Base-by-base conservation (phyloP, 2,113 vertebrate species). In the Barbus barbus region DNA sequence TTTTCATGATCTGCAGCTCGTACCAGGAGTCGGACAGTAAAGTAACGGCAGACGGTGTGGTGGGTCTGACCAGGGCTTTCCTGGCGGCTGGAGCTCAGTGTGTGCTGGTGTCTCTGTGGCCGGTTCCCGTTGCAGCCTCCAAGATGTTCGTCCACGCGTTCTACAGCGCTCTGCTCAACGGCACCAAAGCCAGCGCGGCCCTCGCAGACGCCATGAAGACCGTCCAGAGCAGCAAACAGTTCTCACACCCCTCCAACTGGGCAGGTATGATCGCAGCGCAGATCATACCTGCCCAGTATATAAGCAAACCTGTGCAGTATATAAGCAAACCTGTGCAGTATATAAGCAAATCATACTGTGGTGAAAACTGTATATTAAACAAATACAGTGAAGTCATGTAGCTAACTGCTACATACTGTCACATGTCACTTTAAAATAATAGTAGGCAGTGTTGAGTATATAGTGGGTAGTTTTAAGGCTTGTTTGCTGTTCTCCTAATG, bases 171-270 rank as follows among this genome's bases (percentile, higher is more conserved):
- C 95, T 99, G 5, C 93, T 98, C 8, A 96, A 93, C 0, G 97
- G 97, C n/a, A 95, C 95, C 88, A 96, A 96, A 84, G 95, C 96
- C 92, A 98, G 97, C 0, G 93, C 93, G 0, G 97, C 97, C 3
- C 95, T 99, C 0, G 95, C 94, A 0, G 97, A 98, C 83, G 97
- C 97, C 12, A 98, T 98, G 97, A 98, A 95, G 90, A 93, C 84
- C 0, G 94, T 99, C 13, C 97, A 98, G 93, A 95, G 95, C 94
- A 98, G 94, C 95, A 95, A 95, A 89, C 94, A 96, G 93, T 97
- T 97, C 93, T 94, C 96, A 0, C 97, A 98, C 88, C 97, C 97
- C 0, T 97, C 96, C 93, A 97, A 98, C 95, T 98, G 97, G 97
- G 96, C 97, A 89, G 97, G 97, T 98, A 82, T 94, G 92, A 63